Base-by-base conservation (phyloP, 2,888 invertebrate genomes). In the Beris chalybata region DNA sequence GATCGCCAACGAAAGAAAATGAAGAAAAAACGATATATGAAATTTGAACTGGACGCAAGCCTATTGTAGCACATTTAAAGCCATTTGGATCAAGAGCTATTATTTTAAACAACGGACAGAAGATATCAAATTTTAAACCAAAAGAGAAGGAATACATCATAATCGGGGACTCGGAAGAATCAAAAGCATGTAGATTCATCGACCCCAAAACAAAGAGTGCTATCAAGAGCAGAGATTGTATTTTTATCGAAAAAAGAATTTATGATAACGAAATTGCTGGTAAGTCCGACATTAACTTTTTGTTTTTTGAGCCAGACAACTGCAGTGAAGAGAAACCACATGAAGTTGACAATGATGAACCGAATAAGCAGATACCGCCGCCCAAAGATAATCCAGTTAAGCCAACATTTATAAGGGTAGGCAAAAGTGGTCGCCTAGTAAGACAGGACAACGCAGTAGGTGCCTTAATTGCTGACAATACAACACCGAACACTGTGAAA, bases 11-110 rank as follows among this genome's bases (percentile, higher is more conserved):
- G 6, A 66, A 59, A 30, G 63, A 70, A 13, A 71, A 70, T 64
- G 22, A 47, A 5, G 22, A 22, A 1, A 22, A 22, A 22, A 74
- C 74, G 5, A 72, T 74, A 11, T 73, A 69, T 64, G 73, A 73
- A 68, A 31, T 61, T 5, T 71, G 73, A 70, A 54, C 30, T 38
- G 70, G 70, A 32, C 52, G 53, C 12, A 72, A 67, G 13, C 70
- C 72, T 11, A 63, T 7, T 44, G 68, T 71, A 9, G 31, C 64
- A 11, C 71, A 70, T 64, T 57, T 72, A 4, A 67, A 44, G 56
- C 70, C 65, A 1, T 70, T 72, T 69, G 72, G 70, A 50, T 32
- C 67, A 5, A 47, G 56, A 32, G 71, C 70, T 15, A 56, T 72
- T 50, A 65, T 44, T 7, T 47, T 71, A 44, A 63, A 68, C 53